A percentile compares a stretch with the other conserved stretches of the same genome.
These are phyloP conservation scores for Cnemophilus loriae DNA, from an alignment of 2,113 vertebrate genomes.

Conservation along the genomic window DNA sequence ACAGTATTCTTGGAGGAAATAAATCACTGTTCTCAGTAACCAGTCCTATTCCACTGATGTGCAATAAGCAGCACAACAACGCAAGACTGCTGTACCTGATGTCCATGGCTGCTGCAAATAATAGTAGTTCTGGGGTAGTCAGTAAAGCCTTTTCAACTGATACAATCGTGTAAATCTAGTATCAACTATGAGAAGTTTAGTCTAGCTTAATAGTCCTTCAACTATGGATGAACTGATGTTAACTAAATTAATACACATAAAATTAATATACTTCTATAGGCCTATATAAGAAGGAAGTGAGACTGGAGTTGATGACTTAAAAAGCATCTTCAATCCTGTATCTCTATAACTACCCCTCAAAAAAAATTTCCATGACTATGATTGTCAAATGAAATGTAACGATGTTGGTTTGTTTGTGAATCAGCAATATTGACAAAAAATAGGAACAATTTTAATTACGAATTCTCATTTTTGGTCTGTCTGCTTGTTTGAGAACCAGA, in stretches of 20 bases:
- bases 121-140: background rate
- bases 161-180: background rate
- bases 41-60: background rate
- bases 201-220: background rate
- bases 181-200: background rate
- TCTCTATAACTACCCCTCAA: background rate
- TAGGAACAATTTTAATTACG: background rate
- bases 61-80: background rate
- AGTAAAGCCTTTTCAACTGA: background rate
- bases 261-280: background rate
- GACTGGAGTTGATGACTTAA: background rate
- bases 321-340: background rate
- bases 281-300: background rate
- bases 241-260: background rate
- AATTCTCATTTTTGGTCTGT: background rate
- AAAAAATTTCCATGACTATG: background rate
- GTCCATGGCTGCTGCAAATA: background rate
- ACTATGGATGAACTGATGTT: background rate
- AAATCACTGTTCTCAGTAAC: background rate
- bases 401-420: background rate
- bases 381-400: background rate
- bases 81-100: background rate
- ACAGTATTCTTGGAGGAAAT: background rate
- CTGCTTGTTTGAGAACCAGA: background rate
- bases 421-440: background rate